Evolutionary conservation across 2,113 vertebrate species (phyloP).

Genomic region (Himantopus leucocephalus): DNA sequence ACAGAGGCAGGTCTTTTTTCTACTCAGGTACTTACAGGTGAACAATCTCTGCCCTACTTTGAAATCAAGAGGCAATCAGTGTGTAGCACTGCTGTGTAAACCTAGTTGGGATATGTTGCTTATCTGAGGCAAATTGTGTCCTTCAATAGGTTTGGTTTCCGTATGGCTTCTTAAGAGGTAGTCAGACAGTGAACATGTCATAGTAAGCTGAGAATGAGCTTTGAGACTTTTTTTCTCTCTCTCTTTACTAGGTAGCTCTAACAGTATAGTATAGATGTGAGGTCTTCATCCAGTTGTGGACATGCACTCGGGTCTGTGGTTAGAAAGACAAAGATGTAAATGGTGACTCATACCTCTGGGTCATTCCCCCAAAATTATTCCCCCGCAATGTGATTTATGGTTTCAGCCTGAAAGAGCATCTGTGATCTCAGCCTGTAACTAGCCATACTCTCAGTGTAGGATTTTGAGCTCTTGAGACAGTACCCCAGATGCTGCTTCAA

Average conservation of each 20-base stretch:
- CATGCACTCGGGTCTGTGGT: not conserved
- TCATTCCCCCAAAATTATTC: not conserved
- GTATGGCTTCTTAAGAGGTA: not conserved
- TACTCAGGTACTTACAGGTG: conserved; percentile 61
- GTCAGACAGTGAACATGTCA: not conserved
- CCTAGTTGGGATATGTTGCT: not conserved
- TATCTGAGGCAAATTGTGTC: not conserved
- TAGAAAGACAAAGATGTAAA: not conserved
- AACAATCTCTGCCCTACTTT: conserved; percentile 41
- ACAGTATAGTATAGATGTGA: not conserved
- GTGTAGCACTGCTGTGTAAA: not conserved
- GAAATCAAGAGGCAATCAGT: not conserved
- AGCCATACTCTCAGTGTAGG: not conserved
- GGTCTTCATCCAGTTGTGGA: not conserved
- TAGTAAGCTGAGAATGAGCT: not conserved
- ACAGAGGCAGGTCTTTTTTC: conserved; percentile 52
- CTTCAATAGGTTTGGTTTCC: not conserved
- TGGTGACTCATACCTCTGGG: not conserved
- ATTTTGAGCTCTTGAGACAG: not conserved
- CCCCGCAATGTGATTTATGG: accelerated
- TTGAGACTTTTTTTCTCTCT: not conserved
- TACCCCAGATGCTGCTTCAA: not conserved
- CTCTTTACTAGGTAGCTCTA: not conserved
- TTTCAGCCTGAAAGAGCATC: not conserved
- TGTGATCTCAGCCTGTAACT: not conserved